phyloP scores from a whole-genome alignment of 2,797 vertebrate genomes.

The Menidia menidia region DNA sequence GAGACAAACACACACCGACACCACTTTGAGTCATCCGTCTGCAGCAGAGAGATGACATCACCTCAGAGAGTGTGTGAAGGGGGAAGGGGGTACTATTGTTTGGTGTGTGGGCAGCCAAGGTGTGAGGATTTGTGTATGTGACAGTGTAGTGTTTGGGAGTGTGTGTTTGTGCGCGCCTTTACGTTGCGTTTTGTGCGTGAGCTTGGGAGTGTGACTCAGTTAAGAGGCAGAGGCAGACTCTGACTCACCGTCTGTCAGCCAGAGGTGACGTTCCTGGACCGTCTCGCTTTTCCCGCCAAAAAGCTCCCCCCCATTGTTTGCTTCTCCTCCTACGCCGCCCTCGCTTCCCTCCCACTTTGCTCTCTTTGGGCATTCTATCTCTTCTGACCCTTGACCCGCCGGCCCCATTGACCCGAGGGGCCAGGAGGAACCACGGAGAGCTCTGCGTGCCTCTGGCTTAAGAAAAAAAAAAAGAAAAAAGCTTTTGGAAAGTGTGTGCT shows the following conservation, averaged over 20 bases:
- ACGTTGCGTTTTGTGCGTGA: slow-evolving; percentile 16
- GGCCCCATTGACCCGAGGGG: slow-evolving; percentile 76
- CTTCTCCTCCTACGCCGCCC: slow-evolving; percentile 18
- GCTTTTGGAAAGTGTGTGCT: slow-evolving; percentile 3
- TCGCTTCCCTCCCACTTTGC: slow-evolving; percentile 17
- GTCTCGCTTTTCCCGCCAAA: slow-evolving; percentile 78
- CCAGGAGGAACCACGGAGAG: slow-evolving; percentile 63
- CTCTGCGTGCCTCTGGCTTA: slow-evolving; percentile 64
- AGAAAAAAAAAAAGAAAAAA: slow-evolving; percentile 21
- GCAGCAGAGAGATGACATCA: slow-evolving; percentile 67
- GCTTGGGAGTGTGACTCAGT: slow-evolving; percentile 50
- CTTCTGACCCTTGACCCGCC: slow-evolving; percentile 74
- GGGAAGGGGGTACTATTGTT: slow-evolving; percentile 39
- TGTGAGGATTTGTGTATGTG: slow-evolving; percentile 22
- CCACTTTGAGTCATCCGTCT: slow-evolving; percentile 60
- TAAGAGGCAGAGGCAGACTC: slow-evolving; percentile 45
- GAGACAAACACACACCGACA: slow-evolving; percentile 26
- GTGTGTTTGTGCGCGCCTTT: slow-evolving; percentile 17
- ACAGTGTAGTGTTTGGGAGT: slow-evolving; percentile 5
- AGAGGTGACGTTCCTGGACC: slow-evolving; percentile 56
- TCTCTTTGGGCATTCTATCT: slow-evolving; percentile 71
- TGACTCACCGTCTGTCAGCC: slow-evolving; percentile 71
- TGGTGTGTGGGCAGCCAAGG: slow-evolving; percentile 12
- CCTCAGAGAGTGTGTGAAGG: slow-evolving; percentile 28
- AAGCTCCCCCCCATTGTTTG: slow-evolving; percentile 36